phyloP scores from a whole-genome alignment of 2,113 vertebrate genomes.

The Pedionomus torquatus region DNA sequence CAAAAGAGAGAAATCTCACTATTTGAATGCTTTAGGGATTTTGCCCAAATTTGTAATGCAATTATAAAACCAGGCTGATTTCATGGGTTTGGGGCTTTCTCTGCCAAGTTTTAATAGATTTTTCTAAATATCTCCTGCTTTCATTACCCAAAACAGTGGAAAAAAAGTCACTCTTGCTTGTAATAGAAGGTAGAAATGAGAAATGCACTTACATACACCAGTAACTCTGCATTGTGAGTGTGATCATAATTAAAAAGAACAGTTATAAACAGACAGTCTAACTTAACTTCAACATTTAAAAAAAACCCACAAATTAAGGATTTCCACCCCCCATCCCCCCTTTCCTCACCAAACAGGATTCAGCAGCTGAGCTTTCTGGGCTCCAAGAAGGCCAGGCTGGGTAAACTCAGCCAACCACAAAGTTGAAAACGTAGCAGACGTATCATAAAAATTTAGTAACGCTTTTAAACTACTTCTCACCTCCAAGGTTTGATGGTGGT shows the following conservation, averaged over 20 bases:
- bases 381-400: conserved; percentile 2
- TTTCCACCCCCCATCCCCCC: not conserved
- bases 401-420: conserved; percentile 49
- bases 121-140: not conserved
- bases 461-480: conserved; percentile 66
- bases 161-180: not conserved
- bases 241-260: not conserved
- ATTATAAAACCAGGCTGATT: not conserved
- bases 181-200: not conserved
- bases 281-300: not conserved
- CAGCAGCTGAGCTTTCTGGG: conserved; percentile 17
- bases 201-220: not conserved
- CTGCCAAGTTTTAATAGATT: not conserved
- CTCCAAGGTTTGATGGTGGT: conserved; percentile 47
- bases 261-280: not conserved
- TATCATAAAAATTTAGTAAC: conserved; percentile 60
- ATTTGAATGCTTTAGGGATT: not conserved
- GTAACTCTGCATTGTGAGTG: not conserved
- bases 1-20: not conserved
- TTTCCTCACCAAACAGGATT: not conserved
- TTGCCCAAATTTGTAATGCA: not conserved
- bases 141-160: not conserved
- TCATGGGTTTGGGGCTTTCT: not conserved
- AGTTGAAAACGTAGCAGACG: conserved; percentile 47
- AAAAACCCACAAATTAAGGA: not conserved